phyloP scores from a whole-genome alignment of 1,140 invertebrate genomes.

The Ceratina calcarata region DNA sequence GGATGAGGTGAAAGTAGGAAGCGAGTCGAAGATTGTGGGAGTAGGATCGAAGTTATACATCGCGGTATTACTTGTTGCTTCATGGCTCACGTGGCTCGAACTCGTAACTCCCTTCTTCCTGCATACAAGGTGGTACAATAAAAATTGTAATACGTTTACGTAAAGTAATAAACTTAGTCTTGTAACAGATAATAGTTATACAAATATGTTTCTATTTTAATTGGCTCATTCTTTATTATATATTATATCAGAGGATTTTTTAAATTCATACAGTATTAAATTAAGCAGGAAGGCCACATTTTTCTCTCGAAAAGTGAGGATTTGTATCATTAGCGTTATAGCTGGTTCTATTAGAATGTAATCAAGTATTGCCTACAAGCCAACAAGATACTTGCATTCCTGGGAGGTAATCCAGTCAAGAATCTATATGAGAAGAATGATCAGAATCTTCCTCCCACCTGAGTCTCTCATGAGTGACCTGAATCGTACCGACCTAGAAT shows the following conservation, averaged over 20 bases:
- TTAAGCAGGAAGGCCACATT: too few relatives aligned
- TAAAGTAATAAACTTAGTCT: too few relatives aligned
- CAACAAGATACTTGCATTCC: constrained; percentile 10
- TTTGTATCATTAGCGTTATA: too few relatives aligned
- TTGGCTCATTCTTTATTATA: too few relatives aligned
- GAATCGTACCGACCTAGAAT: constrained; percentile 42
- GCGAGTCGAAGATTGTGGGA: not conserved
- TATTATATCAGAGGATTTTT: too few relatives aligned
- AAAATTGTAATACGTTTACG: too few relatives aligned
- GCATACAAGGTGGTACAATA: not conserved
- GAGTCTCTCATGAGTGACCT: not conserved
- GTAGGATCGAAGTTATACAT: constrained; percentile 11
- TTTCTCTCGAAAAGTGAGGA: too few relatives aligned
- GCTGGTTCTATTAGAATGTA: not conserved
- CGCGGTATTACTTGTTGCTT: constrained; percentile 4
- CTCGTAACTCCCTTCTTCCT: not conserved
- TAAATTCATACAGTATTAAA: too few relatives aligned
- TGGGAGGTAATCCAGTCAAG: constrained; percentile 1
- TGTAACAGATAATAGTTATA: too few relatives aligned
- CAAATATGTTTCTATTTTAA: too few relatives aligned
- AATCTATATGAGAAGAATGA: constrained; percentile 7
- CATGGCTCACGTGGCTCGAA: not conserved
- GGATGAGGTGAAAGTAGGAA: constrained; percentile 25
- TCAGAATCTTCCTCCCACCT: not conserved
- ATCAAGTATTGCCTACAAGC: not conserved